Conservation (phyloP, 2,888 invertebrate species). For the Cosmia trapezina region DNA sequence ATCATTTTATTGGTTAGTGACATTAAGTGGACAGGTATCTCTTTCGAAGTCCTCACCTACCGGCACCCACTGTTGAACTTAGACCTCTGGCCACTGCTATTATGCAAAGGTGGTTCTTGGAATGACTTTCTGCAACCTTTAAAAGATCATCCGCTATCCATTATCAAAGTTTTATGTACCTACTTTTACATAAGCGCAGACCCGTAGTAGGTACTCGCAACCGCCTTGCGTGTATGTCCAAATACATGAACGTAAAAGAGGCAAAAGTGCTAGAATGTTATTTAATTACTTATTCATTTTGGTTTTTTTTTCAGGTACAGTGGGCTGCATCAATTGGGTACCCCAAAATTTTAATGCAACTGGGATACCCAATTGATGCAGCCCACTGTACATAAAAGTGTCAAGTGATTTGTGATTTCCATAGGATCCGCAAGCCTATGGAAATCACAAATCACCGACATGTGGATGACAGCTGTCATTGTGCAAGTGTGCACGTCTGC, state of each 20-base stretch:
- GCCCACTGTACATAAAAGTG: too few species aligned
- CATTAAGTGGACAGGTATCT: slow-evolving; percentile 56
- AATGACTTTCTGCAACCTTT: slow-evolving; percentile 33
- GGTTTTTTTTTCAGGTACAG: too few species aligned
- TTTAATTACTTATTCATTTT: too few species aligned
- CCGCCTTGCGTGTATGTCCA: too few species aligned
- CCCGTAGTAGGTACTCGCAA: neutral
- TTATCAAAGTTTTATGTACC: slow-evolving; percentile 9
- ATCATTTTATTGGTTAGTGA: slow-evolving; percentile 46
- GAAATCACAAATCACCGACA: too few species aligned
- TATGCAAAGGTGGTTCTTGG: slow-evolving; percentile 32
- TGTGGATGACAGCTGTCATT: slow-evolving; percentile 1
- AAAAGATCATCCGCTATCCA: slow-evolving; percentile 29
- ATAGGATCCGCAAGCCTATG: too few species aligned
- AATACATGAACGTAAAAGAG: too few species aligned
- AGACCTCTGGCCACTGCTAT: slow-evolving; percentile 34
- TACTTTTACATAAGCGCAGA: neutral
- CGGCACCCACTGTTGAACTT: slow-evolving; percentile 35
- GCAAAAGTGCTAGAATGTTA: too few species aligned
- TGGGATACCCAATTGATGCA: too few species aligned
- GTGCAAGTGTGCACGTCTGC: neutral
- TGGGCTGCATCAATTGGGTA: too few species aligned
- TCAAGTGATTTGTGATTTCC: too few species aligned
- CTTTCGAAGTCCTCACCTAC: slow-evolving; percentile 38
- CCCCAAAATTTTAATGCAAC: too few species aligned